Conservation (phyloP, 2,797 vertebrate species). For the Pangasius mekongensis region DNA sequence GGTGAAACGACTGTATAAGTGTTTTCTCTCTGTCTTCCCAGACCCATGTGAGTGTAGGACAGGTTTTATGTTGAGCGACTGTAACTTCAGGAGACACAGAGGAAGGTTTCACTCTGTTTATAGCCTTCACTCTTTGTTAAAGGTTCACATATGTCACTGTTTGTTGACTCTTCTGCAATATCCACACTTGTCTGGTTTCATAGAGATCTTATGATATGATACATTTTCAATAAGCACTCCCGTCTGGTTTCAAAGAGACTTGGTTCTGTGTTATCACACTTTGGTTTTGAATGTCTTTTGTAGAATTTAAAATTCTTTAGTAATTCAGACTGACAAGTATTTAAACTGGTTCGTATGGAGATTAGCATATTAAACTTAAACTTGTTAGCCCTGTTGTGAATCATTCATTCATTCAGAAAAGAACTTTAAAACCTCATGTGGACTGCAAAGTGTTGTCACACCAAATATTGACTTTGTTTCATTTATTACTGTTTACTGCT, state of each 20-base stretch:
- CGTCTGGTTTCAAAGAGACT: slow-evolving; percentile 53
- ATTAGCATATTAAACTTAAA: slow-evolving; percentile 29
- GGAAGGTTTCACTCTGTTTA: slow-evolving; percentile 16
- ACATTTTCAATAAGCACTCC: slow-evolving; percentile 69
- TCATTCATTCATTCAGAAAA: slow-evolving; percentile 1
- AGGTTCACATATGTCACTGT: slow-evolving; percentile 8
- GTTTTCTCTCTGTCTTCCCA: slow-evolving; percentile 61
- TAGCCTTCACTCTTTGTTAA: slow-evolving; percentile 28
- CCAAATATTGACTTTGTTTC: no score
- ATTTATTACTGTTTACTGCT: no score
- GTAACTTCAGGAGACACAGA: slow-evolving; percentile 5
- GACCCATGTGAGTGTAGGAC: slow-evolving; percentile 43
- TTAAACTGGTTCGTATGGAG: slow-evolving; percentile 47
- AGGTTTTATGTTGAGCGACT: slow-evolving; percentile 23
- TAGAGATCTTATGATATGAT: slow-evolving; percentile 49
- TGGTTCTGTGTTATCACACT: slow-evolving; percentile 13
- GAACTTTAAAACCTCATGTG: slow-evolving; percentile 9
- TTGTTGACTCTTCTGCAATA: slow-evolving; percentile 29
- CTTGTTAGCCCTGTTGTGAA: slow-evolving; percentile 30
- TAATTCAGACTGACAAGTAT: slow-evolving; percentile 29
- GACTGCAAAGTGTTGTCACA: no score
- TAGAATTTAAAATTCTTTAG: slow-evolving; percentile 26
- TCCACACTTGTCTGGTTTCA: slow-evolving; percentile 53
- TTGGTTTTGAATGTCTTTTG: slow-evolving; percentile 34
- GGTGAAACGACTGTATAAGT: slow-evolving; percentile 57